Conservation (phyloP, 2,113 vertebrate species). For the Tinamus guttatus region DNA sequence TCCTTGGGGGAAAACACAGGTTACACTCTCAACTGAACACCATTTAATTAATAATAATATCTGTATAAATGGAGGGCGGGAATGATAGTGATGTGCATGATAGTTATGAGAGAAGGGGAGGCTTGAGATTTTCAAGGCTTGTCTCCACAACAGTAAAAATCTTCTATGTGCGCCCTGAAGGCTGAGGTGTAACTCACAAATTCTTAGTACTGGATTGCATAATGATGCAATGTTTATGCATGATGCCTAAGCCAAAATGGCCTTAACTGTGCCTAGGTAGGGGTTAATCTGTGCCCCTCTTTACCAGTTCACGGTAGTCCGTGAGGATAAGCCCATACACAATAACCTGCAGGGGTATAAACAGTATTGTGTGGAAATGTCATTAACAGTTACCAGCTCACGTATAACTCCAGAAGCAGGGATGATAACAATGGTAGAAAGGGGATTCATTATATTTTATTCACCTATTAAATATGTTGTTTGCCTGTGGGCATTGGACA, state of each 20-base stretch:
- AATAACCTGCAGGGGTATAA: not conserved
- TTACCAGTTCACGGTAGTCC: not conserved
- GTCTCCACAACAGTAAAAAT: not conserved
- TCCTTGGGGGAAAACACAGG: not conserved
- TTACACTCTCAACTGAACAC: too few species aligned
- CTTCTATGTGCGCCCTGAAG: not conserved
- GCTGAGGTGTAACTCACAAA: constrained; percentile 22
- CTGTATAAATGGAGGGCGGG: not conserved
- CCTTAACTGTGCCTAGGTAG: not conserved
- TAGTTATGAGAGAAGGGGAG: not conserved
- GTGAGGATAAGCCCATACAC: not conserved
- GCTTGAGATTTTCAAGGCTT: not conserved
- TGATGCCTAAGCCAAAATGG: not conserved
- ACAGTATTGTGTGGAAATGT: not conserved
- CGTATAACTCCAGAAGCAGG: not conserved
- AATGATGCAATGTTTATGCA: too few species aligned
- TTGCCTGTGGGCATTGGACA: not conserved
- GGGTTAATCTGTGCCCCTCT: not conserved
- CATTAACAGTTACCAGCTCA: not conserved
- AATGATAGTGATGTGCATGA: not conserved
- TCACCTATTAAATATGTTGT: constrained; percentile 6
- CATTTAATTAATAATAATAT: too few species aligned
- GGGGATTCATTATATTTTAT: constrained; percentile 14
- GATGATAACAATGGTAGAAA: not conserved
- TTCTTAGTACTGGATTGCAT: rapidly evolving